phyloP scores from a whole-genome alignment of 1,140 invertebrate species.

The Dreissena polymorpha region DNA sequence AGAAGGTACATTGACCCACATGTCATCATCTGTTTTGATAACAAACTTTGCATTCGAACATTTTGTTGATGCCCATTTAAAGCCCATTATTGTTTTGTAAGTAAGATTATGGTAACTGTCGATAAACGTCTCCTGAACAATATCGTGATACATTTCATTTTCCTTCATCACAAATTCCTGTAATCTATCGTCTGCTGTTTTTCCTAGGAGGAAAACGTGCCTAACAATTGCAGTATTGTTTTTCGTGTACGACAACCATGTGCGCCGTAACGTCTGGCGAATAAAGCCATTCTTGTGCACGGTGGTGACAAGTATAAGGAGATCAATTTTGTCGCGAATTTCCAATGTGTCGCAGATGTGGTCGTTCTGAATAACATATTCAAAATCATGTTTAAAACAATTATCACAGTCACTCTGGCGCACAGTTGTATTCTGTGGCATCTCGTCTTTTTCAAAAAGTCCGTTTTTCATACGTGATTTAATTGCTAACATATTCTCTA shows the following conservation, averaged over 20 bases:
- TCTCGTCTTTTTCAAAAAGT: no score
- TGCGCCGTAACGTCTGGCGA: constrained; percentile 30
- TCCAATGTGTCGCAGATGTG: no score
- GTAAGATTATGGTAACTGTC: constrained; percentile 92
- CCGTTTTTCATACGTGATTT: no score
- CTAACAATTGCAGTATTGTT: constrained; percentile 56
- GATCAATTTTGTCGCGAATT: no score
- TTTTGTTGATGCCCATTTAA: constrained; percentile 88
- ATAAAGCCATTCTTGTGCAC: background rate
- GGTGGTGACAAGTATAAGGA: background rate
- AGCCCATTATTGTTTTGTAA: constrained; percentile 90
- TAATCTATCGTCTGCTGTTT: background rate
- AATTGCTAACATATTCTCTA: no score
- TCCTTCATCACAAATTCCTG: no score
- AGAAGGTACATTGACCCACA: constrained; percentile 79
- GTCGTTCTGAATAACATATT: no score
- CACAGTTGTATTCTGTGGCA: no score
- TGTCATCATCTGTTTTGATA: constrained; percentile 83
- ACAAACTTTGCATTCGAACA: constrained; percentile 82
- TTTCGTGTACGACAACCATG: no score
- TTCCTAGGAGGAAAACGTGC: constrained; percentile 53
- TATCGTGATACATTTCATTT: constrained; percentile 83
- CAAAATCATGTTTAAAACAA: no score
- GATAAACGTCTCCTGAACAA: constrained; percentile 88
- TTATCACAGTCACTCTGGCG: no score